Conservation (phyloP, 2,113 vertebrate genomes). For the Alethe castanea region DNA sequence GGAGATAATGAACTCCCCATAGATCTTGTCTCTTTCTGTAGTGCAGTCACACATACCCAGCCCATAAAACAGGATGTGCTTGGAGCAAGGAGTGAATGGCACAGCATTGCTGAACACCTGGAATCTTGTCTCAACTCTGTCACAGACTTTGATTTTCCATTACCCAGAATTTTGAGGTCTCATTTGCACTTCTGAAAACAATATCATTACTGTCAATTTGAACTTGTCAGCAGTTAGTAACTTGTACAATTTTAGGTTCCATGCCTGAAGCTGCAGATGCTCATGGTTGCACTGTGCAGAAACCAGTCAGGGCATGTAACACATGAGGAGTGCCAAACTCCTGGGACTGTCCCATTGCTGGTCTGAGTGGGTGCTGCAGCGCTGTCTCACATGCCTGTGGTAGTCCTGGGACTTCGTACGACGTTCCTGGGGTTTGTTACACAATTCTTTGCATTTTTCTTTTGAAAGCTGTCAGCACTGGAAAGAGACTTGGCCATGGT, state of each 20-base stretch:
- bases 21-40: not conserved
- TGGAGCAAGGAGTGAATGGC: not conserved
- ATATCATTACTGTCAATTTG: not conserved
- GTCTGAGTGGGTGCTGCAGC: not conserved
- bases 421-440: not conserved
- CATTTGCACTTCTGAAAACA: not conserved
- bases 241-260: not conserved
- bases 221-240: not conserved
- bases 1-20: not conserved
- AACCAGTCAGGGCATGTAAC: not conserved
- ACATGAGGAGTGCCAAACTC: not conserved
- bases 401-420: not conserved
- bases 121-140: not conserved
- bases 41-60: not conserved
- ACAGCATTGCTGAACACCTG: not conserved
- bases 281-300: not conserved
- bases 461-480: conserved; percentile 65
- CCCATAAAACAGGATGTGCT: not conserved
- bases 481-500: conserved; percentile 72
- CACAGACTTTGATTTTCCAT: not conserved
- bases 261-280: not conserved
- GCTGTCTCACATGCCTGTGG: conserved; percentile 10
- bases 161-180: not conserved
- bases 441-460: not conserved
- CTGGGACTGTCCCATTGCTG: not conserved